Evolutionary conservation across 2,888 invertebrate genomes (phyloP), one percentile per base, ranked within the genome.

Genomic region (Oscheius onirici): DNA sequence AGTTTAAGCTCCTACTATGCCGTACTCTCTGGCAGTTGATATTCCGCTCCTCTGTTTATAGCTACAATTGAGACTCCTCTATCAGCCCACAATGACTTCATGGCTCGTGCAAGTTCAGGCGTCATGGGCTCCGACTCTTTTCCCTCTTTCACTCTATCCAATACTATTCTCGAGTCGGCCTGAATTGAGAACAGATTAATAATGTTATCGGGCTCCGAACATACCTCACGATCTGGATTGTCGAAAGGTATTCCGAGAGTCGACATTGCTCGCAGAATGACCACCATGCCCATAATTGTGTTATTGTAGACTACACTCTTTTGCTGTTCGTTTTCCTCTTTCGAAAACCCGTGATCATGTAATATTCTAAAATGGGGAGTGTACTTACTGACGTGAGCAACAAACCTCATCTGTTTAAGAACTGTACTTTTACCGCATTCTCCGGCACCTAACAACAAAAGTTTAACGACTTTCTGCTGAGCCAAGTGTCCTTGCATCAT

Each of bases 261-360:
- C 88, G 95, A 95, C 97, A 99, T 97, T 88, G 97, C 97, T 89
- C 97, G 92, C 89, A 99, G 92, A 90, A 99, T 97, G 90, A 97
- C 95, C 89, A 97, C 83, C 88, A 95, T 91, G 88, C 93, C 94
- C 88, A 93, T 93, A 84, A 95, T 93, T 60, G 94, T 93, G 88
- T 95, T 95, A 88, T 93, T 94, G 89, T 93, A 94, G 46, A 95
- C 94, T 67, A 95, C 94, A 11, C 93, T 93, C 77, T 92, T 92
- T 88, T 94, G 95, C 88, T 94, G 93, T 87, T 93, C 92, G 87
- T 94, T 94, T 91, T 95, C 95, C 89, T 94, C 94, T 87, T 91
- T 91, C 43, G 93, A 92, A 88, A 95, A 95, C 40, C 95, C 95
- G 77, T 93, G 92, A 89, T 95, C 94, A 87, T 95, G 95, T 82